These are phyloP conservation scores for Patiria miniata DNA, from an alignment of 35 echinoderm and acorn worm genomes.

Conservation along the genomic window DNA sequence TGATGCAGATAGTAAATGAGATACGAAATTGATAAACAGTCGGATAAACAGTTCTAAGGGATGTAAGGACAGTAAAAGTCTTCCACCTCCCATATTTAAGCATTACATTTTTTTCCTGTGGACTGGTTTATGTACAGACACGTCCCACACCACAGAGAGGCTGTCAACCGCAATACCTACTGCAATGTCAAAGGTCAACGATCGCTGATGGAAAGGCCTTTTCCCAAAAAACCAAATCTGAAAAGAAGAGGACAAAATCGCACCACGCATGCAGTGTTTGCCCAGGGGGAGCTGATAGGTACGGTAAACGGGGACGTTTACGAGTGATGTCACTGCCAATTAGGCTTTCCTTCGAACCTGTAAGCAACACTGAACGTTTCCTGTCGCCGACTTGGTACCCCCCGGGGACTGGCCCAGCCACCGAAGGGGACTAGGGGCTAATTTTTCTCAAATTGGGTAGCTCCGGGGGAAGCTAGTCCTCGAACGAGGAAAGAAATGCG, in stretches of 20 bases:
- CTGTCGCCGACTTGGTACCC: conserved; percentile 18
- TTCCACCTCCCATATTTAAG: too few species aligned
- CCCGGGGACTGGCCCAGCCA: not conserved
- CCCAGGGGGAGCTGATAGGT: conserved; percentile 12
- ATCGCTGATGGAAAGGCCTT: conserved; percentile 13
- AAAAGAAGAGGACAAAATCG: not conserved
- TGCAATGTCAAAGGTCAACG: conserved; percentile 2
- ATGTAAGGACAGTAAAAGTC: too few species aligned
- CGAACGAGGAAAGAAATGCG: not conserved
- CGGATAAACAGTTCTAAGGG: too few species aligned
- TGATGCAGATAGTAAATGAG: too few species aligned
- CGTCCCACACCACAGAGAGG: not conserved
- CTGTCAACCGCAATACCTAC: not conserved
- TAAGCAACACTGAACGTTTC: conserved; percentile 25
- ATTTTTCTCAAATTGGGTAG: conserved; percentile 28
- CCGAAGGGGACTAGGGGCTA: conserved; percentile 18
- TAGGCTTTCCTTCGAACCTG: conserved; percentile 18
- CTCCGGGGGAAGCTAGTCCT: not conserved
- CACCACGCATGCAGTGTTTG: conserved; percentile 13
- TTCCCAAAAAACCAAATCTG: not conserved
- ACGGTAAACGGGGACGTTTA: conserved; percentile 30
- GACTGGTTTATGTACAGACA: too few species aligned
- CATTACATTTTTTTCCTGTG: too few species aligned
- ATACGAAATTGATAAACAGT: too few species aligned
- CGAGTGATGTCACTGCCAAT: conserved; percentile 30